Evolutionary conservation across 2,113 vertebrate species (phyloP).

Genomic region (Bos javanicus): DNA sequence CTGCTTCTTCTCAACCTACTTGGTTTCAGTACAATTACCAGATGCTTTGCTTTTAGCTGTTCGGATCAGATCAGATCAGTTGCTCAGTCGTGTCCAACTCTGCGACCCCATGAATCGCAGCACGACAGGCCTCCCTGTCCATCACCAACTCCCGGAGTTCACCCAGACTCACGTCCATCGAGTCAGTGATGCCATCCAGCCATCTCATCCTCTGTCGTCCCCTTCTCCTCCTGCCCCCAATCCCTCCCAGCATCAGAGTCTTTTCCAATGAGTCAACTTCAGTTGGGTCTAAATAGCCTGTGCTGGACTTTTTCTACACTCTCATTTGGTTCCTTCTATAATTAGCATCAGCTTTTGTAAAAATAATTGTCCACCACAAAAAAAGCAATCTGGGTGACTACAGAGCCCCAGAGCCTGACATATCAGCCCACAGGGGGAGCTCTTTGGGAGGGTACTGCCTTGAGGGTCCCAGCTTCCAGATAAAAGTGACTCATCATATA

Average conservation of each 20-base stretch:
- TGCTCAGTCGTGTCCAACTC: too few species aligned
- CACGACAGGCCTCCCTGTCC: too few species aligned
- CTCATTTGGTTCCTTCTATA: not conserved
- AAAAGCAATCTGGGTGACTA: not conserved
- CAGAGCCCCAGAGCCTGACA: not conserved
- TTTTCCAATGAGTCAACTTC: not conserved
- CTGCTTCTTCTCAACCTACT: not conserved
- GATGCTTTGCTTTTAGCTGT: not conserved
- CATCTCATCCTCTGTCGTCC: too few species aligned
- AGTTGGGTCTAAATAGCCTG: not conserved
- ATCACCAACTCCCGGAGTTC: too few species aligned
- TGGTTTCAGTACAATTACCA: rapidly evolving
- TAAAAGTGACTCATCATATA: not conserved
- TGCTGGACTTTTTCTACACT: not conserved
- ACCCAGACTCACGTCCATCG: too few species aligned
- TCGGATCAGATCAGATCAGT: not conserved
- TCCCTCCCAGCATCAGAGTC: too few species aligned
- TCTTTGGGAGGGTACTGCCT: not conserved
- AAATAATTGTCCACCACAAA: not conserved
- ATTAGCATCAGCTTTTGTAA: not conserved
- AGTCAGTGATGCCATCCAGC: too few species aligned
- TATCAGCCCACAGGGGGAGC: not conserved
- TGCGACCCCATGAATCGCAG: too few species aligned
- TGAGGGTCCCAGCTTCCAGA: too few species aligned
- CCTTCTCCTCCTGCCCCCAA: too few species aligned